phyloP scores from a whole-genome alignment of 2,113 vertebrate species.

The Apteryx owenii region DNA sequence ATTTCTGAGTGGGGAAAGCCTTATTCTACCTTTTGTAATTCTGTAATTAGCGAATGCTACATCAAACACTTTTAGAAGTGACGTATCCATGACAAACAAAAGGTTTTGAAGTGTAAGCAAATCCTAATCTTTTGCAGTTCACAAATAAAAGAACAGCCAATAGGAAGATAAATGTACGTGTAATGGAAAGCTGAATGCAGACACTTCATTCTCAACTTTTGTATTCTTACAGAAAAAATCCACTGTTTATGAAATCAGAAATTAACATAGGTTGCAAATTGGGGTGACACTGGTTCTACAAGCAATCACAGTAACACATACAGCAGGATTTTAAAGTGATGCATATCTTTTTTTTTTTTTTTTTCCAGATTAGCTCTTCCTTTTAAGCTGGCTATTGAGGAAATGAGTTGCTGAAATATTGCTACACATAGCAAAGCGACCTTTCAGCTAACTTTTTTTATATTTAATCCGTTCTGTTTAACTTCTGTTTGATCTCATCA shows the following conservation, averaged over 20 bases:
- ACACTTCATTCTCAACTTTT: neutral
- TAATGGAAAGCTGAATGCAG: slow-evolving; percentile 50
- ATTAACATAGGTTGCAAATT: slow-evolving; percentile 16
- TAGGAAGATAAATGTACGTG: neutral
- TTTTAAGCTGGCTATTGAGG: slow-evolving; percentile 19
- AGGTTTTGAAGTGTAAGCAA: slow-evolving; percentile 49
- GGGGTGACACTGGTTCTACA: slow-evolving; percentile 34
- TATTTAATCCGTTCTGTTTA: slow-evolving; percentile 52
- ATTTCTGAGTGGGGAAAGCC: slow-evolving; percentile 50
- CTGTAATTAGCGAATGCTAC: slow-evolving; percentile 56
- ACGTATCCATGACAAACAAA: slow-evolving; percentile 31
- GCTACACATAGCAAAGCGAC: neutral
- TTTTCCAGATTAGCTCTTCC: neutral
- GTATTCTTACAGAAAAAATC: neutral
- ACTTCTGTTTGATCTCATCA: slow-evolving; percentile 56
- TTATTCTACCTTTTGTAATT: slow-evolving; percentile 69
- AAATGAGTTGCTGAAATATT: slow-evolving; percentile 41
- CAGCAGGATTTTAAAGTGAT: slow-evolving; percentile 35
- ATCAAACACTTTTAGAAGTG: slow-evolving; percentile 49
- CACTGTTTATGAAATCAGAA: neutral
- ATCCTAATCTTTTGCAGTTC: slow-evolving; percentile 48
- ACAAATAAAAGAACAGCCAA: slow-evolving; percentile 56
- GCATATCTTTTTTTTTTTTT: neutral
- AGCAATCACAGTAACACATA: slow-evolving; percentile 22
- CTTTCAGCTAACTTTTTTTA: slow-evolving; percentile 33